Base-by-base conservation (phyloP, 1,140 invertebrate species). In the Zaprionus ghesquierei region DNA sequence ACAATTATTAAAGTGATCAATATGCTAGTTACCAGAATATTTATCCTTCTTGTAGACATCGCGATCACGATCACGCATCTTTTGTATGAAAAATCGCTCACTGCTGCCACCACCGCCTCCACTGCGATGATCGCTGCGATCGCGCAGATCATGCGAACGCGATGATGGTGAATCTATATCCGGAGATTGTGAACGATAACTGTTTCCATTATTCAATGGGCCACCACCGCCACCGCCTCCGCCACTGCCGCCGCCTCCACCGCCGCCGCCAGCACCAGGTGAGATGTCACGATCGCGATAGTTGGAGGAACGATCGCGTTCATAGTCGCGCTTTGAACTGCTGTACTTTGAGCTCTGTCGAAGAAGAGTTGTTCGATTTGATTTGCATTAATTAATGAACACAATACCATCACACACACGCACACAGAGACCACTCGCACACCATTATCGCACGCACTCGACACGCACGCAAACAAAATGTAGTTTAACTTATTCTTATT, bases 31-130 rank as follows among this genome's bases (percentile, higher is more conserved):
- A 95, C 95, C 95, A 92, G 95, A 94, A 95, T 96, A 96, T 94
- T 97, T 97, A 93, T 96, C 96, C 93, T 96, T 96, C 93, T 96
- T 97, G 93, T 96, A 97, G 94, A 97, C 95, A 94, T 95, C 97
- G 95, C 96, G 96, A 95, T 97, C 96, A 95, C 97, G 96, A 93
- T 97, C 95, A 77, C 95, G 94, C 92, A 95, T 94, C 93, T 96
- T 95, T 86, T 96, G 95, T 92, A 96, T 92, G 93, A 96, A 96
- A 93, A 89, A 91, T 9, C 91, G 87, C 35, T 90, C 89, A 9
- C 76, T 72, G 54, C 81, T 76, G 15, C 81, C 75, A 0, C 76
- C 60, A 2, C 74, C 75, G 18, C 77, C 70, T 49, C 85, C 93
- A 12, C 81, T 55, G 9, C 87, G 64, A 73, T 85, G 85, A 84